A percentile compares a stretch with the other conserved stretches of the same genome.
Evolutionary conservation across 2,113 vertebrate genomes (phyloP).

Genomic region (Cyanoramphus novaezelandiae): DNA sequence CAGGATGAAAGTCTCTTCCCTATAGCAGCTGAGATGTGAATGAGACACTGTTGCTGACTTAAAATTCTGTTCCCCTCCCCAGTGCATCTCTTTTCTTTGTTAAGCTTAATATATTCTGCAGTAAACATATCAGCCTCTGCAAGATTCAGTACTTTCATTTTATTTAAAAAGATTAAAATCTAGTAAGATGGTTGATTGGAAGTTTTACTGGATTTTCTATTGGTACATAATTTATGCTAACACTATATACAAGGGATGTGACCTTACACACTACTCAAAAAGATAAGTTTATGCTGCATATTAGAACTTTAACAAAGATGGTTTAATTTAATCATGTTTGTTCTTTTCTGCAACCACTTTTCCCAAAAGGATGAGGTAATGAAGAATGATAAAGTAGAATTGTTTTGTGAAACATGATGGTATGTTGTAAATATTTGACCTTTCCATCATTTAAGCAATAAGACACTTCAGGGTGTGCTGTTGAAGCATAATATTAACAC

Average conservation of each 20-base stretch:
- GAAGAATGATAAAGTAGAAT: not conserved
- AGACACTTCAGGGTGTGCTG: conserved; percentile 3
- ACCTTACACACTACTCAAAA: not conserved
- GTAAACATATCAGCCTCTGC: not conserved
- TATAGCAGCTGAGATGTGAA: not conserved
- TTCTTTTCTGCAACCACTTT: not conserved
- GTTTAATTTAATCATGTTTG: not conserved
- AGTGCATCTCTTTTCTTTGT: not conserved
- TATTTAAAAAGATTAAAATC: not conserved
- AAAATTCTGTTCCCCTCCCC: rapidly evolving
- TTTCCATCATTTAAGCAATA: conserved; percentile 31
- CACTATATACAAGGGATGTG: not conserved
- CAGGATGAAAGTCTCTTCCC: not conserved
- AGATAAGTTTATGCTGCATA: not conserved
- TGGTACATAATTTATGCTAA: not conserved
- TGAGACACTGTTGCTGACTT: not conserved
- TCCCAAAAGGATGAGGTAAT: not conserved
- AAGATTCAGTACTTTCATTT: not conserved
- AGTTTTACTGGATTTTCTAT: not conserved
- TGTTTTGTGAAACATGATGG: not conserved
- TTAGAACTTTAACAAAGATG: not conserved
- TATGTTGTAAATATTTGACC: conserved; percentile 19
- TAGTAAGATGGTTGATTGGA: not conserved
- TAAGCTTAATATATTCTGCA: not conserved
- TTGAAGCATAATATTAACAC: conserved; percentile 19